Evolutionary conservation across 2,797 vertebrate genomes (phyloP), one percentile per base, ranked within the genome.

Genomic region (Halcyon badia): DNA sequence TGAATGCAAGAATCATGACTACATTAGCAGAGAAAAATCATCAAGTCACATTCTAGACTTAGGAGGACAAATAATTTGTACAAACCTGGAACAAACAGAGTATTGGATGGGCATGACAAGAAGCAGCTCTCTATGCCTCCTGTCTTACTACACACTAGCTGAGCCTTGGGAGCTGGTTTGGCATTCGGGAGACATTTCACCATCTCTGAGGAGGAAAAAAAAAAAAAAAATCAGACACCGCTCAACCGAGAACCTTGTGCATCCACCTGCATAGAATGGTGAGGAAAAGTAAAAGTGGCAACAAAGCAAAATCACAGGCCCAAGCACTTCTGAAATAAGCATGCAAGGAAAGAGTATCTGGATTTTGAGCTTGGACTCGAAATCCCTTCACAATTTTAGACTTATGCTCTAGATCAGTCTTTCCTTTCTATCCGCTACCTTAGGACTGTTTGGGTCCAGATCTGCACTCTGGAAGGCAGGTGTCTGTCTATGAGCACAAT

Each of bases 21-120:
- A 68, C 2, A 8, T 25, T 44, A 71, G 56, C 33, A 68, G 31
- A 66, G 41, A 78, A 60, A 61, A 85, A 51, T 51, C 46, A 48
- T 6, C 30, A 62, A 46, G 46, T 60, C 57, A 49, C 9, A 54
- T 37, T 51, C n/a, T 18, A 76, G 49, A 31, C 0, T 6, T 17
- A 16, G 76, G 65, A 89, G 41, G 20, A 76, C 48, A 94, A 66
- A 66, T 22, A 15, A 3, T 73, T 66, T 19, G 42, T 73, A 96
- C 96, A 85, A 93, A 99, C 99, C 99, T 99, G 99, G 99, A 30
- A 98, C 70, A 95, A 99, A 99, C 70, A 99, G 98, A 2, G 99
- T 98, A 11, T 99, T 99, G 90, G 99, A 99, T 0, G 98, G 98
- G 94, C 99, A 99, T 56, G 99, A 99, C 7, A 99, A 97, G 3